Evolutionary conservation across 2,888 invertebrate genomes (phyloP).

Genomic region (Laothoe populi): DNA sequence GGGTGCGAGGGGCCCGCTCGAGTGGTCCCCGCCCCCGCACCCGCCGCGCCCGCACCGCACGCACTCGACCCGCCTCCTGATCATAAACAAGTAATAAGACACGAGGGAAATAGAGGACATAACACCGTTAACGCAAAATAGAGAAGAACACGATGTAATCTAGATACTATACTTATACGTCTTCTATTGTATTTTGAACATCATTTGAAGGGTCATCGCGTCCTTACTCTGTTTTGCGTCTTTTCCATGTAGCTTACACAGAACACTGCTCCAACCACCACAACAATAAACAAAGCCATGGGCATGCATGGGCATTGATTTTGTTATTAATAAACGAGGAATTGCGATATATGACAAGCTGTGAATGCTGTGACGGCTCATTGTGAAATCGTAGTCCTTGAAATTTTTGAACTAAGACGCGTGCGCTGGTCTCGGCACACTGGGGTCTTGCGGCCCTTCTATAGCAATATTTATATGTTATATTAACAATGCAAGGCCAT

Average conservation of each 20-base stretch:
- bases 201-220: too few species aligned
- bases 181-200: too few species aligned
- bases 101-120: too few species aligned
- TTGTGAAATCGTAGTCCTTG: constrained; percentile 52
- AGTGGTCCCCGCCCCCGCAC: constrained; percentile 33
- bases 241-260: too few species aligned
- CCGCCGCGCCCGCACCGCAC: constrained; percentile 32
- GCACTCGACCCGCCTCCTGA: constrained; percentile 38
- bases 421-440: background rate
- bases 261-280: background rate
- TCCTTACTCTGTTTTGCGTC: too few species aligned
- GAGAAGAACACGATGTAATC: too few species aligned
- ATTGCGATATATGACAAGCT: constrained; percentile 32
- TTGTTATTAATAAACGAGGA: background rate
- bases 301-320: constrained; percentile 23
- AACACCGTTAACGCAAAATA: too few species aligned
- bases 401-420: constrained; percentile 55
- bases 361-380: constrained; percentile 31
- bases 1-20: constrained; percentile 31
- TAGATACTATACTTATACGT: too few species aligned
- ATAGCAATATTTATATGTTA: background rate
- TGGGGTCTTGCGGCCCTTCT: background rate
- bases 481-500: background rate
- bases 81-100: constrained; percentile 31
- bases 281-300: constrained; percentile 21